phyloP scores from a whole-genome alignment of 1,140 invertebrate genomes.

The Heliconius eleuchia region DNA sequence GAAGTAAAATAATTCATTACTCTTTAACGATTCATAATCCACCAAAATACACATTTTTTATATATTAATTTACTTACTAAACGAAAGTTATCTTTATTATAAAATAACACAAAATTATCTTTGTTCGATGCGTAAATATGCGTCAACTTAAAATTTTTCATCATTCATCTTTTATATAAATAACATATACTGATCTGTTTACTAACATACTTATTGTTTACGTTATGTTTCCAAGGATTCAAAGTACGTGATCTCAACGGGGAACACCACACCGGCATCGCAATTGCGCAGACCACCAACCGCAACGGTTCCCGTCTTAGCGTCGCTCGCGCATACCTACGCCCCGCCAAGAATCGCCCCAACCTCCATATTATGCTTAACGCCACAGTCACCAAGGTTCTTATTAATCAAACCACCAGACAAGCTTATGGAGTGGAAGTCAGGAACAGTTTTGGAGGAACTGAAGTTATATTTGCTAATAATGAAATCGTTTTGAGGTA shows the following conservation, averaged over 20 bases:
- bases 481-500: slow-evolving; percentile 84
- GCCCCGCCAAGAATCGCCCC: slow-evolving; percentile 87
- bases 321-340: slow-evolving; percentile 89
- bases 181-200: too few species aligned
- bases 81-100: too few species aligned
- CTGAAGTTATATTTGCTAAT: slow-evolving; percentile 82
- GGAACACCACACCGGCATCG: slow-evolving; percentile 88
- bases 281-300: slow-evolving; percentile 93
- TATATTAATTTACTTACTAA: too few species aligned
- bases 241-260: slow-evolving; percentile 92
- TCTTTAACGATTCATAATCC: too few species aligned
- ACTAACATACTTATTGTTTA: too few species aligned
- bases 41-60: too few species aligned
- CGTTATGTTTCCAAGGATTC: slow-evolving; percentile 83
- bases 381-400: slow-evolving; percentile 86
- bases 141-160: too few species aligned
- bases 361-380: slow-evolving; percentile 91
- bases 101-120: too few species aligned
- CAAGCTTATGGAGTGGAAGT: slow-evolving; percentile 82
- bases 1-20: not conserved
- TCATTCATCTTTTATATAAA: too few species aligned
- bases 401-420: slow-evolving; percentile 81
- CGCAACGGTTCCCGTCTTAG: slow-evolving; percentile 93
- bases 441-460: slow-evolving; percentile 83
- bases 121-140: too few species aligned